Conservation (phyloP, 2,113 vertebrate species). For the Tachycineta bicolor region DNA sequence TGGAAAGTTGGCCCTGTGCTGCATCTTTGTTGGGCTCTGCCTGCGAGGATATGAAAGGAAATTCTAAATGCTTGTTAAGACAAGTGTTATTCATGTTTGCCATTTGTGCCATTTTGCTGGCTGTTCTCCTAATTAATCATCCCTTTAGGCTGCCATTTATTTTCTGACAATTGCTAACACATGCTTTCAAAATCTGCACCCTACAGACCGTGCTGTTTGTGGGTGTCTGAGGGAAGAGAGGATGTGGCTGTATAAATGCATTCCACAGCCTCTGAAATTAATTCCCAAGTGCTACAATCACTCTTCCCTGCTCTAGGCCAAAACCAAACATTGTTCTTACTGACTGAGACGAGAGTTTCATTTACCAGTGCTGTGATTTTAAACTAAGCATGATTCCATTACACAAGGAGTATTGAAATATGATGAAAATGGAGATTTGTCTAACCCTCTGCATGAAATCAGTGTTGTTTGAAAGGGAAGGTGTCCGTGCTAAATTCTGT, state of each 20-base stretch:
- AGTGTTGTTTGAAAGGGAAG: not conserved
- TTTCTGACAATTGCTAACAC: not conserved
- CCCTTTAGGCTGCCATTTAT: slow-evolving; percentile 27
- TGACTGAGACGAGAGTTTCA: not conserved
- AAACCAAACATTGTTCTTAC: slow-evolving; percentile 37
- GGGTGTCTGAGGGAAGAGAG: not conserved
- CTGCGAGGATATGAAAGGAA: not conserved
- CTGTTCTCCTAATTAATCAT: slow-evolving; percentile 49
- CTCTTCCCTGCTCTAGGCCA: not conserved
- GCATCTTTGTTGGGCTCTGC: not conserved
- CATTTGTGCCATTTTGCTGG: slow-evolving; percentile 19
- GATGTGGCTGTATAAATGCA: not conserved
- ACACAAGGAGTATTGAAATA: not conserved
- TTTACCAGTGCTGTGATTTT: not conserved
- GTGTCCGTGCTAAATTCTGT: not conserved
- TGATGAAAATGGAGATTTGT: not conserved
- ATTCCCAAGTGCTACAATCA: slow-evolving; percentile 38
- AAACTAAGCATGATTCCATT: slow-evolving; percentile 12
- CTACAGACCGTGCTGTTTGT: not conserved
- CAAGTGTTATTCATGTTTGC: slow-evolving; percentile 2
- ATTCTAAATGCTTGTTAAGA: not conserved
- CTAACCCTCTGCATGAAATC: not conserved
- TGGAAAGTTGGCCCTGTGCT: not conserved
- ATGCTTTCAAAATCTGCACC: not conserved
- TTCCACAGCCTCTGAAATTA: slow-evolving; percentile 41